Evolutionary conservation across 2,888 invertebrate genomes (phyloP).

Genomic region (Graphium colonna): DNA sequence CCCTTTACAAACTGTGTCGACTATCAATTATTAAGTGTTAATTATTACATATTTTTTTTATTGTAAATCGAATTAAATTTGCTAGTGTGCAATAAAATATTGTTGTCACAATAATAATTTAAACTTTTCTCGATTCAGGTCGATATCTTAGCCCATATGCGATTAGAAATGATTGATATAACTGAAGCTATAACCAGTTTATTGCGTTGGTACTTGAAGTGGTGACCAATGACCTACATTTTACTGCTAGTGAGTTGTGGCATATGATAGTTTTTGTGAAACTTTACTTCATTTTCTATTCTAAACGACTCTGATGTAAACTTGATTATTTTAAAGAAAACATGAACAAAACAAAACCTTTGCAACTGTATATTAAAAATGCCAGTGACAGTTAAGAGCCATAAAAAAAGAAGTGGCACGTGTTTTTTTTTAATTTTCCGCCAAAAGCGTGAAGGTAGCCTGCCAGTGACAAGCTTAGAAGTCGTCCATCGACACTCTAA

Average conservation of each 20-base stretch:
- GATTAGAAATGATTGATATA: conserved; percentile 26
- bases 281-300: neutral
- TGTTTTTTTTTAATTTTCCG: conserved; percentile 24
- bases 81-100: neutral
- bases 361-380: neutral
- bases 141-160: neutral
- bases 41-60: neutral
- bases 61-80: neutral
- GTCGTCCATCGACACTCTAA: conserved; percentile 52
- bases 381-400: neutral
- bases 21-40: too few relatives aligned
- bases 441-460: conserved; percentile 25
- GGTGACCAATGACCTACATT: conserved; percentile 59
- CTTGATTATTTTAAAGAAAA: neutral
- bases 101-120: neutral
- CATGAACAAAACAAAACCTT: neutral
- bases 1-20: too few relatives aligned
- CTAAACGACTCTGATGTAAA: neutral
- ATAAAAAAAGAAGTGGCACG: neutral
- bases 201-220: conserved; percentile 43
- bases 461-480: conserved; percentile 29
- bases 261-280: conserved; percentile 42
- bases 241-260: conserved; percentile 47
- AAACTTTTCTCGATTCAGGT: neutral
- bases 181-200: conserved; percentile 30